Percentiles rank a stretch among this genome's conserved stretches.
Evolutionary conservation across 2,797 vertebrate species (phyloP).

Genomic region (Centroberyx gerrardi): DNA sequence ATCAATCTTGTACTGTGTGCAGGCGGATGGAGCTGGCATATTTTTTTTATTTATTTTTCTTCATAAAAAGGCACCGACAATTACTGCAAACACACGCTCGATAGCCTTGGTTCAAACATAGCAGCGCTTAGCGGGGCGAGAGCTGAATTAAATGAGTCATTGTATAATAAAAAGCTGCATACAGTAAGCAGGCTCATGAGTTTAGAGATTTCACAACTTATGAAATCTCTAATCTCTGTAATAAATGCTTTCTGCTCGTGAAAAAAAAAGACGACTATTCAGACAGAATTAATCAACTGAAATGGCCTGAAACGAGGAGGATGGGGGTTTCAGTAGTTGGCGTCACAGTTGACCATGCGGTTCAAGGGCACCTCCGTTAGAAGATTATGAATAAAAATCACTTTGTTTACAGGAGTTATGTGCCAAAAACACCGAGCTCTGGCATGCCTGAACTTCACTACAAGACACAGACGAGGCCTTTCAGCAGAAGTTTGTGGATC

Average conservation of each 20-base stretch:
- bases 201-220: no score
- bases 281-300: no score
- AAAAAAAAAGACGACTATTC: no score
- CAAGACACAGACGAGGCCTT: neutral
- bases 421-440: neutral
- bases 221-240: neutral
- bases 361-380: neutral
- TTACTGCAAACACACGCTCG: conserved; percentile 18
- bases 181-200: conserved; percentile 5
- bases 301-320: no score
- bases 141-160: conserved; percentile 48
- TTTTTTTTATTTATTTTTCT: no score
- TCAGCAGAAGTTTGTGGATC: neutral
- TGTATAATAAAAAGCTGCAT: conserved; percentile 33
- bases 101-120: conserved; percentile 49
- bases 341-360: no score
- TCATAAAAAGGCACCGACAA: conserved; percentile 8
- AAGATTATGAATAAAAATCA: neutral
- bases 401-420: conserved; percentile 19
- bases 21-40: conserved; percentile 5
- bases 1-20: conserved; percentile 19
- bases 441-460: no score
- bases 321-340: no score
- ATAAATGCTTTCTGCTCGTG: neutral
- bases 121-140: conserved; percentile 23